These are phyloP conservation scores for Calliphora vomitoria DNA, from an alignment of 2,888 invertebrate genomes.

Conservation along the genomic window DNA sequence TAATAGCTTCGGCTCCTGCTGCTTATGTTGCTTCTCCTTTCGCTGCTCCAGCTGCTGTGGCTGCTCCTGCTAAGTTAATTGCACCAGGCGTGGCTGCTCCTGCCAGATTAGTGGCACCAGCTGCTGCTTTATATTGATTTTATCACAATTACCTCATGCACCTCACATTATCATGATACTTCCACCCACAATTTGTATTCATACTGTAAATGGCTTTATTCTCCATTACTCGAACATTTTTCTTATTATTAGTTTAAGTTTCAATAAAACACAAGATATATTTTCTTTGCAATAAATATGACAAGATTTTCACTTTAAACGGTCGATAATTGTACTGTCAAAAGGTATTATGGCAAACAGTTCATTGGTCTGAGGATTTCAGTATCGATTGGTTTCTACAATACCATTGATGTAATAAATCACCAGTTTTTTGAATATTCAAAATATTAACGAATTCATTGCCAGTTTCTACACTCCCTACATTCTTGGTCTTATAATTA, in stretches of 20 bases:
- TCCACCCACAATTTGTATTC: background rate
- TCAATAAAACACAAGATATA: background rate
- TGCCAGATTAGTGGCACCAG: conserved; percentile 60
- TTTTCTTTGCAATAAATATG: conserved; percentile 9
- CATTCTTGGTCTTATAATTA: no score
- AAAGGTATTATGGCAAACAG: no score
- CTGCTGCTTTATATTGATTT: conserved; percentile 63
- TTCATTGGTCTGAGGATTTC: no score
- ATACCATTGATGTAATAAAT: no score
- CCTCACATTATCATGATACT: background rate
- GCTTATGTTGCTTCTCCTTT: conserved; percentile 74
- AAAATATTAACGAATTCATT: no score
- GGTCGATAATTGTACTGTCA: no score
- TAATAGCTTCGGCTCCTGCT: conserved; percentile 60
- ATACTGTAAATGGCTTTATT: conserved; percentile 25
- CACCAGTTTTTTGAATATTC: no score
- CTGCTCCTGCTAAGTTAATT: conserved; percentile 65
- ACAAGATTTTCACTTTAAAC: background rate
- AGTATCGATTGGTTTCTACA: no score
- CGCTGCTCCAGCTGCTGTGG: conserved; percentile 59
- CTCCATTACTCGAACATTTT: background rate
- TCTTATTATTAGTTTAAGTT: conserved; percentile 2
- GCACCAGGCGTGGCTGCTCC: conserved; percentile 56
- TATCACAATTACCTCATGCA: background rate
- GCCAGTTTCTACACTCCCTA: no score